Base-by-base conservation (phyloP, 1,140 invertebrate species). In the Pseudomyrmex dendroicus region DNA sequence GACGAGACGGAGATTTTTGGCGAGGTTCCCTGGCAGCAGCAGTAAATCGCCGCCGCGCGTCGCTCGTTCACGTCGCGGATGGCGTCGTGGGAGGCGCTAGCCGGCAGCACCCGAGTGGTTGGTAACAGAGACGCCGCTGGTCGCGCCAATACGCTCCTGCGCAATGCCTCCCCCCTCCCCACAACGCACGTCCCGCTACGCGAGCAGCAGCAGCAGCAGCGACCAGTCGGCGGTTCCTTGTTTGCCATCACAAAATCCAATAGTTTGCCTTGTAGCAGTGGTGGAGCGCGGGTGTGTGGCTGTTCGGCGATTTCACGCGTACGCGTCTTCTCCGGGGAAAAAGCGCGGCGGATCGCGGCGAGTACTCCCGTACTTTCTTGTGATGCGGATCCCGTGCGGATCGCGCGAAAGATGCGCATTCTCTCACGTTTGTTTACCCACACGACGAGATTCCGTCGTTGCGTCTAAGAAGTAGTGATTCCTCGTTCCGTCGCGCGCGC, bases 221-320 rank as follows among this genome's bases (percentile, higher is more conserved):
- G 89, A 89, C 92, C 90, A 93, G 93, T 94, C 92, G 92, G 93
- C 92, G 92, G 93, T 94, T 94, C 94, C 94, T 94, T 94, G 94
- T 94, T 94, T 94, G 94, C 94, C 94, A 93, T 94, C 73, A 94
- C 93, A 93, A 94, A 94, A 94, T 94, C 94, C 92, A 94, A 93
- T 94, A 94, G 94, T 94, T 94, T 91, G 92, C 92, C 92, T 92
- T 92, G 93, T 93, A 91, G 89, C 89, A 91, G 88, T 12, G 54
- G n/a, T 89, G 88, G 89, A 92, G 91, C 87, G 88, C 89, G 90
- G 91, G 88, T 92, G 92, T 92, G 91, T 85, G 83, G 85, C 9
- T 12, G 13, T 68, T 46, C 52, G 20, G 8, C 22, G 66, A 4
- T 48, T 89, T 90, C 80, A 86, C 84, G 85, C 86, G 87, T 83